Percentiles rank a stretch among this genome's conserved stretches.
phyloP scores from a whole-genome alignment of 2,888 invertebrate species.

The Phania funesta region DNA sequence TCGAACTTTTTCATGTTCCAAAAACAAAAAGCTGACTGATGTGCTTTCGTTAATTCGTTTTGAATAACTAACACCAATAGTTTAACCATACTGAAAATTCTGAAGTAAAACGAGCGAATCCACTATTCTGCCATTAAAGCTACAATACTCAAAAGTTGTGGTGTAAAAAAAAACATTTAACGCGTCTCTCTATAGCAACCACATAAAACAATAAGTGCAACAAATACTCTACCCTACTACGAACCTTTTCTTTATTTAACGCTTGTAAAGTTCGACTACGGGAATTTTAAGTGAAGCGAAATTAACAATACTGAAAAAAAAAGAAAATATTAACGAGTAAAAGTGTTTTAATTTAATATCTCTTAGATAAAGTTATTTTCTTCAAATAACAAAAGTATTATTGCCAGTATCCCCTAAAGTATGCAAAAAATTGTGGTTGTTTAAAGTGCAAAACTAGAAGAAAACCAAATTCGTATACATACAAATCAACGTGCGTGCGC shows the following conservation, averaged over 20 bases:
- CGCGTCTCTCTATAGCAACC: not conserved
- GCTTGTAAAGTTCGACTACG: conserved; percentile 38
- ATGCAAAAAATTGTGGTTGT: conserved; percentile 1
- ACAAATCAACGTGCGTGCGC: conserved; percentile 32
- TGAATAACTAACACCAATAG: too few relatives aligned
- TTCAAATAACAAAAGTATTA: not conserved
- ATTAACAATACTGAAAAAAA: conserved; percentile 16
- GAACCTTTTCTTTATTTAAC: conserved; percentile 8
- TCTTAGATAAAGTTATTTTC: not conserved
- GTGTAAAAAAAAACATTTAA: not conserved
- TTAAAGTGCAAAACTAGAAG: not conserved
- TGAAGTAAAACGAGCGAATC: too few relatives aligned
- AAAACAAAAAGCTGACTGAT: too few relatives aligned
- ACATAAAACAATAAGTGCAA: conserved; percentile 18
- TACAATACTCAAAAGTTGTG: conserved; percentile 7
- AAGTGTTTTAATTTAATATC: not conserved
- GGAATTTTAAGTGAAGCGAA: conserved; percentile 15
- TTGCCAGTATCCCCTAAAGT: not conserved
- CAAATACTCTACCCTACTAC: conserved; percentile 52
- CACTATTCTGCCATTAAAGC: conserved; percentile 25
- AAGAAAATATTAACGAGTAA: not conserved
- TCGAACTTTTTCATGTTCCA: too few relatives aligned
- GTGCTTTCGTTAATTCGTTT: too few relatives aligned
- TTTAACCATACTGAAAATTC: too few relatives aligned
- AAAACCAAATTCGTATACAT: conserved; percentile 29